Evolutionary conservation across 2,888 invertebrate species (phyloP), one percentile per base, ranked within the genome.

Genomic region (Cryptocephalus moraei): DNA sequence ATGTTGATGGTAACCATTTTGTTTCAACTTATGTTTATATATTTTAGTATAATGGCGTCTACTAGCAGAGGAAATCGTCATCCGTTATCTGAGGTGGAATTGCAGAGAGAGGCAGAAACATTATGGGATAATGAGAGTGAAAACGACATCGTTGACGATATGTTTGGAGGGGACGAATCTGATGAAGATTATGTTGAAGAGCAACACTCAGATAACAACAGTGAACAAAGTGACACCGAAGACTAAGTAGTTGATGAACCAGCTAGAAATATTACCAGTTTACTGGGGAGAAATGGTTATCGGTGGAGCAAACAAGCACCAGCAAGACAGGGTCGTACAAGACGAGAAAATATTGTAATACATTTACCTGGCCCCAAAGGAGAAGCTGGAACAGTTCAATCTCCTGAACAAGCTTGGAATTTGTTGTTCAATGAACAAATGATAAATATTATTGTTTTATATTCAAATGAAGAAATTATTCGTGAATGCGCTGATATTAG

Each of bases 391-490:
- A 36, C 36, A 36, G 36, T 36, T 36, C n/a, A 36, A 12, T 4
- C 6, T 12, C 36, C 6, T 11, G 36, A 36, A 36, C 3, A 36
- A 36, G n/a, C 36, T 36, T 36, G 36, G 36, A 36, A 36, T 36
- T 36, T 36, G 12, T 36, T 36, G 36, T 36, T 36, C 36, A 36
- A 36, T 33, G 39, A 47, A 36, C 22, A 43, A 31, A 47, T 47
- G 32, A 39, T 47, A 32, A 32, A 47, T 43, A 36, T 13, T 11
- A 32, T 44, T 44, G 40, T 47, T 31, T 8, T 47, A 31, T 38
- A 39, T 31, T 11, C 45, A 33, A 48, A 48, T 41, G 45, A 48
- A 45, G 48, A 48, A 48, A 48, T 45, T 45, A 41, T 9, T 32
- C 32, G 48, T 43, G 39, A 10, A 13, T 41, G 33, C 9, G 33